Evolutionary conservation across 2,797 vertebrate genomes (phyloP).

Genomic region (Enteromius argenteus): DNA sequence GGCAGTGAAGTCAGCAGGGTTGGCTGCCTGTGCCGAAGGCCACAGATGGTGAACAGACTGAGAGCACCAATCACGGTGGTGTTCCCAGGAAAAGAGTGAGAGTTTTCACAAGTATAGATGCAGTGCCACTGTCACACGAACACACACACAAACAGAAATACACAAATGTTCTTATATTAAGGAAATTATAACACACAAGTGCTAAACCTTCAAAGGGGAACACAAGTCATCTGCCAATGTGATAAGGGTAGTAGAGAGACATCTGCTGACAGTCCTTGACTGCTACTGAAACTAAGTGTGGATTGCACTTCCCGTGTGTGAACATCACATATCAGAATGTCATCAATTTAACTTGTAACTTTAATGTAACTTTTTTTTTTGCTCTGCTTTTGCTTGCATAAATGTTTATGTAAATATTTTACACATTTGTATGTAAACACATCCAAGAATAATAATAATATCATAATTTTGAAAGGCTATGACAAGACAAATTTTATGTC

Average conservation of each 20-base stretch:
- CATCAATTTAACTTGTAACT: too few species aligned
- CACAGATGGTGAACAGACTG: conserved; percentile 82
- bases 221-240: not conserved
- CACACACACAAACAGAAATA: not conserved
- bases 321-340: conserved; percentile 9
- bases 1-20: conserved; percentile 39
- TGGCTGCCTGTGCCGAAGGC: conserved; percentile 44
- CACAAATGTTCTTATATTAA: conserved; percentile 1
- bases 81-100: conserved; percentile 72
- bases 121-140: conserved; percentile 62
- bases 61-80: conserved; percentile 76
- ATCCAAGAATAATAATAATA: not conserved
- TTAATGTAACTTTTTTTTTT: not conserved
- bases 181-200: not conserved
- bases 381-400: not conserved
- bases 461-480: not conserved
- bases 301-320: conserved; percentile 6
- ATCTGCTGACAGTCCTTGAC: conserved; percentile 18
- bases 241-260: conserved; percentile 6
- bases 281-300: conserved; percentile 38
- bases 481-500: not conserved
- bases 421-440: not conserved
- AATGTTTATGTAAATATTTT: not conserved
- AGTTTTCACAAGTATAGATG: conserved; percentile 80
- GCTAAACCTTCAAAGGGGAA: conserved; percentile 24